Percentiles rank a stretch among this genome's conserved stretches.
These are phyloP conservation scores for Paguma larvata DNA, from an alignment of 2,797 vertebrate genomes.

Conservation along the genomic window DNA sequence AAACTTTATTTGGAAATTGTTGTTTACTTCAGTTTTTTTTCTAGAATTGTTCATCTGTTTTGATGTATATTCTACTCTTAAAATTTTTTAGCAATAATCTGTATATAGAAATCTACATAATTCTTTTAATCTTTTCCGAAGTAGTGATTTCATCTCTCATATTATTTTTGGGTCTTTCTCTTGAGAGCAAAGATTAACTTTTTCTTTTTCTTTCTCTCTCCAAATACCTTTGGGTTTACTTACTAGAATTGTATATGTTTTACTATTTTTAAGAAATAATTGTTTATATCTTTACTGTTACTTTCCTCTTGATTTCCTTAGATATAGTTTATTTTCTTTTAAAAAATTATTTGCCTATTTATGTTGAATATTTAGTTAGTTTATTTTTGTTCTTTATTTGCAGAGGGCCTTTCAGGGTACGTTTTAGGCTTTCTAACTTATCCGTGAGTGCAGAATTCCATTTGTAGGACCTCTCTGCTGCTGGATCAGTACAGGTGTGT, in stretches of 20 bases:
- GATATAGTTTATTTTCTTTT: neutral
- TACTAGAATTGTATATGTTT: slow-evolving; percentile 35
- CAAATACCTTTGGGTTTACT: slow-evolving; percentile 14
- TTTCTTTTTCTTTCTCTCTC: neutral
- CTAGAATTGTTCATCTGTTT: neutral
- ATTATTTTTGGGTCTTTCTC: neutral
- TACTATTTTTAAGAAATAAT: neutral
- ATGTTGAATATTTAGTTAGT: neutral
- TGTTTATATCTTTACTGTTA: slow-evolving; percentile 14
- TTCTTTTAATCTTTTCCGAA: neutral
- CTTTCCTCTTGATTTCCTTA: slow-evolving; percentile 11
- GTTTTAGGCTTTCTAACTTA: neutral
- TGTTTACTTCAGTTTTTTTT: slow-evolving; percentile 50
- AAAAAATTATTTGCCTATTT: neutral
- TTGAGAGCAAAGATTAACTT: neutral
- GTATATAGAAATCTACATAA: neutral
- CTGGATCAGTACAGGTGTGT: neutral
- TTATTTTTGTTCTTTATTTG: slow-evolving; percentile 33
- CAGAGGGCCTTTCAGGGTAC: neutral
- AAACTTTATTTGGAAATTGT: slow-evolving; percentile 21
- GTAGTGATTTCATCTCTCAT: neutral
- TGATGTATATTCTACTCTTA: neutral
- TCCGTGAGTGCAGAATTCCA: neutral
- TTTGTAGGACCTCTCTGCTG: neutral
- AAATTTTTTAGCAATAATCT: neutral